Evolutionary conservation across 1,140 invertebrate species (phyloP).

Genomic region (Drosophila malerkotliana): DNA sequence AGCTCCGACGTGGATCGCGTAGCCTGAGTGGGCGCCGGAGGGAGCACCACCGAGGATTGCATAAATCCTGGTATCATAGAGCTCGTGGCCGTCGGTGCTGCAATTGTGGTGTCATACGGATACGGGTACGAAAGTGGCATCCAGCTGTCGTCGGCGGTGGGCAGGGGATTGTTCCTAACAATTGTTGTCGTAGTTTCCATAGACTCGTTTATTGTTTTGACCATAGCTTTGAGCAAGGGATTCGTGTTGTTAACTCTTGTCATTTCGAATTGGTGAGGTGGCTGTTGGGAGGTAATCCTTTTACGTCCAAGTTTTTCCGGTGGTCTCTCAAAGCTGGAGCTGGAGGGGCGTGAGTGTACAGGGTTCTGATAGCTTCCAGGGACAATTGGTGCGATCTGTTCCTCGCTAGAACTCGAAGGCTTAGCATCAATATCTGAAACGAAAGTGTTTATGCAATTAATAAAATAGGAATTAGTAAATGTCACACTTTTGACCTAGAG

Average conservation of each 20-base stretch:
- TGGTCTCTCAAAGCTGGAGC: slow-evolving; percentile 58
- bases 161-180: not conserved
- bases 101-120: slow-evolving; percentile 62
- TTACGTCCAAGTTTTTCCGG: slow-evolving; percentile 52
- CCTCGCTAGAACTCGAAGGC: slow-evolving; percentile 44
- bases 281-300: slow-evolving; percentile 29
- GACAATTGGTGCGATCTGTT: slow-evolving; percentile 26
- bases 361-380: slow-evolving; percentile 41
- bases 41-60: slow-evolving; percentile 33
- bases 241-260: slow-evolving; percentile 50
- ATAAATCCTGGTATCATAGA: slow-evolving; percentile 21
- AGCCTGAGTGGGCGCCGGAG: slow-evolving; percentile 15
- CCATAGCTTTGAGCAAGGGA: slow-evolving; percentile 36
- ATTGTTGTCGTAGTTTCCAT: slow-evolving; percentile 51
- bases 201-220: slow-evolving; percentile 69
- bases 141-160: slow-evolving; percentile 59
- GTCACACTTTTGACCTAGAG: no score
- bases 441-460: not conserved
- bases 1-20: slow-evolving; percentile 47
- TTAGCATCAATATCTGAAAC: slow-evolving; percentile 32
- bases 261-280: slow-evolving; percentile 27
- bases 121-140: slow-evolving; percentile 67
- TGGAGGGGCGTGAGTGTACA: slow-evolving; percentile 17
- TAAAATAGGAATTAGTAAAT: not conserved
- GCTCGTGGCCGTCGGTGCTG: slow-evolving; percentile 37